Conservation (phyloP, 2,113 vertebrate species). For the Nettapus auritus region DNA sequence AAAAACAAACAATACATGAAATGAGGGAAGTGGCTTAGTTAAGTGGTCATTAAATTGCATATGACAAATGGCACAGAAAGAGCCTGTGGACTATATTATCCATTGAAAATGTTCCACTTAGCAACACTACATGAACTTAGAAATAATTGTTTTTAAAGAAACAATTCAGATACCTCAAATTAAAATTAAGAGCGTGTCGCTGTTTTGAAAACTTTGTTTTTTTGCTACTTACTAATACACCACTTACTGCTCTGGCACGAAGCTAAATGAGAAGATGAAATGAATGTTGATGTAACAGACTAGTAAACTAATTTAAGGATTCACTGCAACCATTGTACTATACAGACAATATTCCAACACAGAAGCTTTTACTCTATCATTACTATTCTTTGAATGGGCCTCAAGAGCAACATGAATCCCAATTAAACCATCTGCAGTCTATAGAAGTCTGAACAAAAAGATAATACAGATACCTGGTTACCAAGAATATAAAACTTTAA, state of each 20-base stretch:
- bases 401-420: constrained; percentile 77
- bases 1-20: constrained; percentile 70
- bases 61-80: constrained; percentile 56
- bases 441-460: constrained; percentile 64
- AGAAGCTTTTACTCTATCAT: constrained; percentile 69
- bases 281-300: constrained; percentile 68
- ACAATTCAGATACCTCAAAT: constrained; percentile 51
- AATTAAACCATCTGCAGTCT: constrained; percentile 74
- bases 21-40: constrained; percentile 52
- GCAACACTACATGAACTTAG: constrained; percentile 58
- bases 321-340: constrained; percentile 42
- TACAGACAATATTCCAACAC: constrained; percentile 50
- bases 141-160: constrained; percentile 54
- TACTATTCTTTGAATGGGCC: constrained; percentile 63
- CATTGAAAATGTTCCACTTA: constrained; percentile 59
- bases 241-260: constrained; percentile 62
- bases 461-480: constrained; percentile 17
- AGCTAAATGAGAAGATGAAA: constrained; percentile 76
- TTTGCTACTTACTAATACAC: constrained; percentile 53
- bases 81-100: constrained; percentile 54
- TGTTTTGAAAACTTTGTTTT: constrained; percentile 63
- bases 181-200: constrained; percentile 60
- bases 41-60: constrained; percentile 48
- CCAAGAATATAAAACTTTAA: constrained; percentile 37
- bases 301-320: constrained; percentile 75